These are phyloP conservation scores for Meteorus sp. DNA, from an alignment of 1,140 invertebrate genomes.

Conservation along the genomic window DNA sequence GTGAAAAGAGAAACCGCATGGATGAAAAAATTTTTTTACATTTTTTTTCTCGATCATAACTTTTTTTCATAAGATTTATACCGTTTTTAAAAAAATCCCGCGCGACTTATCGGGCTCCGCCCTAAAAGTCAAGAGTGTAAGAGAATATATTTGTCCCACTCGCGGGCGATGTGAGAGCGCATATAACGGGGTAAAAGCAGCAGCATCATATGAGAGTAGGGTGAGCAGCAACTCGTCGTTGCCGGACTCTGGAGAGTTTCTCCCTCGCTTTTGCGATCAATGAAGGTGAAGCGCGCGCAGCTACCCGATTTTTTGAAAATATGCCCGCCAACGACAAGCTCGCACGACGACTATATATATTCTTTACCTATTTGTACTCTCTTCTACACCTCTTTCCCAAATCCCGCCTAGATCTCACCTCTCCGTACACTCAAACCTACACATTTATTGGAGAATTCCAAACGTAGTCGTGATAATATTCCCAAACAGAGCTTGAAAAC, in stretches of 20 bases:
- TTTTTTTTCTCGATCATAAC: slow-evolving; percentile 31
- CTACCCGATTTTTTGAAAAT: slow-evolving; percentile 53
- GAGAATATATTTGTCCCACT: slow-evolving; percentile 36
- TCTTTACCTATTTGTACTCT: slow-evolving; percentile 30
- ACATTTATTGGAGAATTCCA: too few relatives aligned
- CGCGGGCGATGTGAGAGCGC: slow-evolving; percentile 36
- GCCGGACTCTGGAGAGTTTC: slow-evolving; percentile 27
- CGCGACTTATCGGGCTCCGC: slow-evolving; percentile 46
- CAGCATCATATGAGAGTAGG: background rate
- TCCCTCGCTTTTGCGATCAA: slow-evolving; percentile 49
- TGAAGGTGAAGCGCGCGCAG: slow-evolving; percentile 54
- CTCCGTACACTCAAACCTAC: too few relatives aligned
- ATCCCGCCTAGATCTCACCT: too few relatives aligned
- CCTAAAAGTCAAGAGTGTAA: slow-evolving; percentile 47
- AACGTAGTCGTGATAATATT: too few relatives aligned
- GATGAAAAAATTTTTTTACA: background rate
- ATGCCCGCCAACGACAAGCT: slow-evolving; percentile 46
- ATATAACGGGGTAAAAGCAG: slow-evolving; percentile 35
- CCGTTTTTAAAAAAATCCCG: slow-evolving; percentile 20
- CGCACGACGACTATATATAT: slow-evolving; percentile 24
- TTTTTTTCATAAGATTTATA: slow-evolving; percentile 26
- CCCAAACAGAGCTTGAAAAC: too few relatives aligned
- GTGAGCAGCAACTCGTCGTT: slow-evolving; percentile 6
- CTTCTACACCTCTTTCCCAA: slow-evolving; percentile 30
- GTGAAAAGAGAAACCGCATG: too few relatives aligned